phyloP scores from a whole-genome alignment of 2,113 vertebrate species.

The Protobothrops flavoviridis region DNA sequence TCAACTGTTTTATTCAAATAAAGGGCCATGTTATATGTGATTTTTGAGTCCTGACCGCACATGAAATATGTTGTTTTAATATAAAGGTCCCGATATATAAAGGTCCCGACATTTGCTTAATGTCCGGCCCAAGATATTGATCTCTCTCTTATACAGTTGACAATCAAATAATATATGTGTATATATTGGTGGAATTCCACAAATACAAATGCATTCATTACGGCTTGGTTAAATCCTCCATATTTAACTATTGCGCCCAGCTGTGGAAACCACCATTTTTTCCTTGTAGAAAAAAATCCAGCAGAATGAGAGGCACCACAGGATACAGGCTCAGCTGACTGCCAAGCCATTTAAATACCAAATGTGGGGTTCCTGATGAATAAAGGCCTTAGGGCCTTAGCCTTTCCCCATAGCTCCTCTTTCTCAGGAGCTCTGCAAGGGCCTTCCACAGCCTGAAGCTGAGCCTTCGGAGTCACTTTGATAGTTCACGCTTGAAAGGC shows the following conservation, averaged over 20 bases:
- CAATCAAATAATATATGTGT: no score
- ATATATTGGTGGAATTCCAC: neutral
- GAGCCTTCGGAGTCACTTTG: neutral
- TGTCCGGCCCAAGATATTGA: no score
- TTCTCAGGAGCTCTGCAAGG: neutral
- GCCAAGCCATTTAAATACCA: neutral
- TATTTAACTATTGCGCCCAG: no score
- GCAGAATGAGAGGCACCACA: neutral
- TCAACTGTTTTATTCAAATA: no score
- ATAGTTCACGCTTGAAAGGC: neutral
- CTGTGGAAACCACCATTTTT: neutral
- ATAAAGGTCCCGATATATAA: no score
- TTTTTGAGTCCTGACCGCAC: no score
- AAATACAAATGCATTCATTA: neutral
- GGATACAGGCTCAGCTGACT: neutral
- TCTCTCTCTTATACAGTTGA: no score
- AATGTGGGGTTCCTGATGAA: neutral
- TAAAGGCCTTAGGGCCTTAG: neutral
- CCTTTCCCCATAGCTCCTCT: neutral
- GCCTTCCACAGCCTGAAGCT: neutral
- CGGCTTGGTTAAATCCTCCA: neutral
- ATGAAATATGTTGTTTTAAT: no score
- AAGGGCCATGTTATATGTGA: no score
- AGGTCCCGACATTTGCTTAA: no score
- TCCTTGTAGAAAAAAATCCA: neutral